Base-by-base conservation (phyloP, 1,140 invertebrate genomes). In the Chelonus insularis region DNA sequence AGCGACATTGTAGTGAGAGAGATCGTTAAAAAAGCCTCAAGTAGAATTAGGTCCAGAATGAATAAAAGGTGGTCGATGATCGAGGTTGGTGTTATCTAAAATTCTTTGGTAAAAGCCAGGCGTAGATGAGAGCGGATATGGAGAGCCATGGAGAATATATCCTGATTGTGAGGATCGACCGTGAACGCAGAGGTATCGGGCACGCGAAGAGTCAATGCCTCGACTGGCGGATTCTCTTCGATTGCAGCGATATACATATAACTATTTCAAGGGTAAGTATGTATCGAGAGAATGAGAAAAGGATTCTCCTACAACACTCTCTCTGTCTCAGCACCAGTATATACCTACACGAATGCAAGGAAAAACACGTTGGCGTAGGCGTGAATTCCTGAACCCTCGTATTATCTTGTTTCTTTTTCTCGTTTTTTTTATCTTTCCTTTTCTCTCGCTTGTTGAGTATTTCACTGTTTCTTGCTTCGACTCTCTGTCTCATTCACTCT, bases 311-410 rank as follows among this genome's bases (percentile, higher is more conserved):
- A n/a, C n/a, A n/a, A n/a, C n/a, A n/a, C 25, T 29, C 25, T 29
- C 25, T 29, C 7, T 29, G 25, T 29, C 25, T 29, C 25, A 29
- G 7, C n/a, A n/a, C n/a, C n/a, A n/a, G n/a, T n/a, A n/a, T n/a
- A 37, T 32, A 16, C 20, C 16, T 25, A 52, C 37, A 16, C 73
- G 68, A 74, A 76, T 72, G 51, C 69, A 73, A 72, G 69, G 58
- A 45, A 72, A 75, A 78, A 77, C 68, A 75, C 72, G 69, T 71
- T 67, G 72, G 76, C 76, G 78, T 77, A 72, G 77, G 77, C 74
- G 72, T 77, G 68, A 75, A 77, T 79, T 79, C 78, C 76, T 72
- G 50, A 14, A 70, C 68, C 72, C 68, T 37, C 72, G 71, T 71
- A 76, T 74, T 79, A 76, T 79, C 75, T 77, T 57, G 65, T 68